phyloP scores from a whole-genome alignment of 2,113 vertebrate genomes.

The Muscicapa adusta region DNA sequence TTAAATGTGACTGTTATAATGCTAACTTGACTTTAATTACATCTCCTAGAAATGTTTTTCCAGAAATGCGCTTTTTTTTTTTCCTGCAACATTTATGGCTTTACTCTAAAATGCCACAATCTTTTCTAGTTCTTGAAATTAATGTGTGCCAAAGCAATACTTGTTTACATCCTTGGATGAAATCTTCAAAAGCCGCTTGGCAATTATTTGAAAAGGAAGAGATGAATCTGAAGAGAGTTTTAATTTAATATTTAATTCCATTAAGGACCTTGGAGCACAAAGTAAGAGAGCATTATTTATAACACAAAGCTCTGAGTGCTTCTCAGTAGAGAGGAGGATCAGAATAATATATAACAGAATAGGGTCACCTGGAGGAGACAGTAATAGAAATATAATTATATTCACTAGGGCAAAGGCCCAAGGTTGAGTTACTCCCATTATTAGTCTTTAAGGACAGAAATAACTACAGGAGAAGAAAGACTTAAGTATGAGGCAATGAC shows the following conservation, averaged over 20 bases:
- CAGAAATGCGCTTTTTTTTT: neutral
- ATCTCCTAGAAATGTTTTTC: neutral
- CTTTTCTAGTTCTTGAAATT: slow-evolving; percentile 2
- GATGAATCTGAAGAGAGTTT: slow-evolving; percentile 52
- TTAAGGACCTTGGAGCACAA: slow-evolving; percentile 57
- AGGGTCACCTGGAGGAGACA: slow-evolving; percentile 24
- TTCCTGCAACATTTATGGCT: neutral
- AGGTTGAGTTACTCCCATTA: neutral
- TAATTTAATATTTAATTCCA: slow-evolving; percentile 64
- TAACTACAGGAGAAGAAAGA: neutral
- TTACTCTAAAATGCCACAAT: neutral
- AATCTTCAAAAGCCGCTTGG: slow-evolving; percentile 34
- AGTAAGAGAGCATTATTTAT: slow-evolving; percentile 58
- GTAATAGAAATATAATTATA: slow-evolving; percentile 25
- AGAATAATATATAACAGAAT: neutral
- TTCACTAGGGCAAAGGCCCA: neutral
- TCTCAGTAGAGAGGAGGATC: neutral
- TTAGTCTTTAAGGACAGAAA: neutral
- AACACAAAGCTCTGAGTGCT: slow-evolving; percentile 50
- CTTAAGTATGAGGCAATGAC: neutral
- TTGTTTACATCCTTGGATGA: slow-evolving; percentile 25
- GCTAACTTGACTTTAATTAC: neutral
- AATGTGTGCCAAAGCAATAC: neutral
- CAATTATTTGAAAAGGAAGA: slow-evolving; percentile 56
- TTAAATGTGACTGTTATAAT: neutral